Percentiles rank a stretch among this genome's conserved stretches.
These are phyloP conservation scores for Phyllostomus discolor DNA, from an alignment of 2,113 vertebrate genomes.

Conservation along the genomic window DNA sequence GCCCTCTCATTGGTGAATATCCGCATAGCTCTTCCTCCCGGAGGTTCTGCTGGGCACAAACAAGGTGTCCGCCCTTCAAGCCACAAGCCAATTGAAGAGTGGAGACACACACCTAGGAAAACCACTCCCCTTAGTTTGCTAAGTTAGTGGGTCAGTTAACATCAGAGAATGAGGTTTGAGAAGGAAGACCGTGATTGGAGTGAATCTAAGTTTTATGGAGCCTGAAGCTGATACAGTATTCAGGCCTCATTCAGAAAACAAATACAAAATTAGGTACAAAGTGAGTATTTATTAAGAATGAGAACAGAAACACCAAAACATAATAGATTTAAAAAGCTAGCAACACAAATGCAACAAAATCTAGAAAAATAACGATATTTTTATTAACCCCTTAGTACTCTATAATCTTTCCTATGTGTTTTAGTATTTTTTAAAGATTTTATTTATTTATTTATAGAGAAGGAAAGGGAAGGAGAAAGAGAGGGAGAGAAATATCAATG, in stretches of 20 bases:
- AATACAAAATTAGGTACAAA: slow-evolving; percentile 6
- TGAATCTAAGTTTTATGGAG: background rate
- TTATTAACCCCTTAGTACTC: background rate
- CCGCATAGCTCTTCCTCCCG: background rate
- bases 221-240: background rate
- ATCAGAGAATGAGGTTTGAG: background rate
- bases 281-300: background rate
- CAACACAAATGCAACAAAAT: background rate
- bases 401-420: background rate
- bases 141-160: background rate
- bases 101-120: background rate
- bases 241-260: background rate
- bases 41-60: background rate
- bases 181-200: background rate
- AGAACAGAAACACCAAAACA: background rate
- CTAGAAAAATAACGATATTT: background rate
- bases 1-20: background rate
- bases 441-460: no score
- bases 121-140: background rate
- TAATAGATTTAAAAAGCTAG: background rate
- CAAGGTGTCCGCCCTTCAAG: background rate
- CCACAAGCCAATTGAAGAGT: background rate
- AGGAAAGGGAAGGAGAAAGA: no score
- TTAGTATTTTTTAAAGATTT: background rate
- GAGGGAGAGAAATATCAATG: no score